Evolutionary conservation across 2,113 vertebrate genomes (phyloP).

Genomic region (Silurus asotus): DNA sequence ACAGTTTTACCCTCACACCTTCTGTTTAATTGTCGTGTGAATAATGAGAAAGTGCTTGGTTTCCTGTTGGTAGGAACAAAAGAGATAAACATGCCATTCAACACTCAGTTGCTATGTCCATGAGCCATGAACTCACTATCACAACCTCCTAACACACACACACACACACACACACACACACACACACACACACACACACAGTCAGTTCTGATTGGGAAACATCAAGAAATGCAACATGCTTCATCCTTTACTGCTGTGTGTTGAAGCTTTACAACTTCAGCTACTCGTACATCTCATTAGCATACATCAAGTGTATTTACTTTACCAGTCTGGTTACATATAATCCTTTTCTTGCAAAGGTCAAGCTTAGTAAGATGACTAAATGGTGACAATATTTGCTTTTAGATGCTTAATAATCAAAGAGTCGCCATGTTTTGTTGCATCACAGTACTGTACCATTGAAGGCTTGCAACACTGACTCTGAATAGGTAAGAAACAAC

Average conservation of each 20-base stretch:
- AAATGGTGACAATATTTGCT: background rate
- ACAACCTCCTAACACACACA: background rate
- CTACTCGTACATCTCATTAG: background rate
- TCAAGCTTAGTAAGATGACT: background rate
- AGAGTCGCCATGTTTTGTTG: background rate
- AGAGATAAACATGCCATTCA: background rate
- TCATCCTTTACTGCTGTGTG: background rate
- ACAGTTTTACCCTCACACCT: background rate
- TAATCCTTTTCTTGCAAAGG: background rate
- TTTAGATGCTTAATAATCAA: background rate
- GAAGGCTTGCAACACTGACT: background rate
- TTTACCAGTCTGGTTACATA: background rate
- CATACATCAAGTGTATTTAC: background rate
- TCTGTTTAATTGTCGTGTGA: slow-evolving; percentile 18
- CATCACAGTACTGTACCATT: background rate
- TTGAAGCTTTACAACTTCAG: background rate
- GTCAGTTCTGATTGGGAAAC: background rate
- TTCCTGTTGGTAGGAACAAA: background rate
- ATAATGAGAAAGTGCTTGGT: slow-evolving; percentile 6
- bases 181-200: too few relatives aligned
- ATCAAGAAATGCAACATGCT: background rate
- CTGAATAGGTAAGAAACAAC: background rate
- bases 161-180: too few relatives aligned
- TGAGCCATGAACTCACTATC: background rate
- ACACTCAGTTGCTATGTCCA: background rate